Percentiles rank a stretch among this genome's conserved stretches.
phyloP scores from a whole-genome alignment of 2,888 invertebrate species.

The Electrophaes corylata region DNA sequence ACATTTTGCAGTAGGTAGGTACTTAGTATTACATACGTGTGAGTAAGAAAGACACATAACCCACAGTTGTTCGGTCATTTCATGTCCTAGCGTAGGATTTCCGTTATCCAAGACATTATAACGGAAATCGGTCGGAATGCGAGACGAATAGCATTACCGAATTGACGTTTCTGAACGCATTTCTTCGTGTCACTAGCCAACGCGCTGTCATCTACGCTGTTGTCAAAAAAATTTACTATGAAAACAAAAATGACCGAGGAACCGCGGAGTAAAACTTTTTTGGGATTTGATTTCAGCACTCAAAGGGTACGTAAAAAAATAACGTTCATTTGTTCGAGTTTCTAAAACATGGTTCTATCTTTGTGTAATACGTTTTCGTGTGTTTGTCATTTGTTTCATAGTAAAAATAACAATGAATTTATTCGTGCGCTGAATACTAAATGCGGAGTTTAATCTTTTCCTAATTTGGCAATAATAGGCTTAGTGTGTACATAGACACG shows the following conservation, averaged over 20 bases:
- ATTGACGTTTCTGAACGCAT: slow-evolving; percentile 51
- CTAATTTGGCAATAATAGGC: not conserved
- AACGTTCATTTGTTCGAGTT: slow-evolving; percentile 7
- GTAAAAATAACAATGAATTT: not conserved
- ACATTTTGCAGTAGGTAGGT: too few relatives aligned
- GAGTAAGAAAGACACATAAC: too few relatives aligned
- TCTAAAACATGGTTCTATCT: not conserved
- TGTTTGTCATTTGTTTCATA: slow-evolving; percentile 6
- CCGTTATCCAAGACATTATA: too few relatives aligned
- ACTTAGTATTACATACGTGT: too few relatives aligned
- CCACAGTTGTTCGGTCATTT: too few relatives aligned
- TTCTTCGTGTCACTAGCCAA: slow-evolving; percentile 54
- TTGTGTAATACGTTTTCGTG: not conserved
- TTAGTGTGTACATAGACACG: too few relatives aligned
- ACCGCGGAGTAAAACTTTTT: slow-evolving; percentile 83
- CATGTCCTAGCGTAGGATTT: too few relatives aligned
- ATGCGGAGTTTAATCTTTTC: not conserved
- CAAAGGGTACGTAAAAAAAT: slow-evolving; percentile 87
- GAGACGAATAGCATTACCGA: not conserved
- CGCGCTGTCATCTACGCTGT: slow-evolving; percentile 50
- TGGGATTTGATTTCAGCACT: slow-evolving; percentile 94
- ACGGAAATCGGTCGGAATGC: not conserved
- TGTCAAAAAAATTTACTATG: slow-evolving; percentile 11
- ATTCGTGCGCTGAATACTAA: not conserved
- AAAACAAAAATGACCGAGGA: slow-evolving; percentile 73